A percentile compares a stretch with the other conserved stretches of the same genome.
These are phyloP conservation scores for Rhaphigaster nebulosa DNA, from an alignment of 2,888 invertebrate genomes.

Conservation along the genomic window DNA sequence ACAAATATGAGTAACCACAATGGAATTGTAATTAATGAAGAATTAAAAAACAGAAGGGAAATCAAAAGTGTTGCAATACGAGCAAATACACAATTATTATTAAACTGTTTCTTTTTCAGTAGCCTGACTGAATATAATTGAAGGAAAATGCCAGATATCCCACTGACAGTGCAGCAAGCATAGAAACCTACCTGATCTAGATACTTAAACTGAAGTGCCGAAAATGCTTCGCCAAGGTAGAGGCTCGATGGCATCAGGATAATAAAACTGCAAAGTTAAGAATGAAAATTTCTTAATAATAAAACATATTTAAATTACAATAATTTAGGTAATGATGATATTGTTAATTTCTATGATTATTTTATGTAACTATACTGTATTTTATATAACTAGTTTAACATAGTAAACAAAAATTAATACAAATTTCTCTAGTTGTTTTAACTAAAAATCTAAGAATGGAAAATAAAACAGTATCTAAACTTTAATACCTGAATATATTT, in stretches of 20 bases:
- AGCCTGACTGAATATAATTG: conserved; percentile 52
- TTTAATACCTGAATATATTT: conserved; percentile 58
- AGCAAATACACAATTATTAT: conserved; percentile 11
- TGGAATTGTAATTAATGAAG: conserved; percentile 38
- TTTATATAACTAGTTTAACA: too few relatives aligned
- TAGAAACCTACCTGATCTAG: conserved; percentile 55
- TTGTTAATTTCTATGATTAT: too few relatives aligned
- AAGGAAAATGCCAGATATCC: conserved; percentile 53
- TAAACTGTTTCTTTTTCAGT: conserved; percentile 11
- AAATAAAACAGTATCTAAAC: not conserved
- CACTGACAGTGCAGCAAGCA: conserved; percentile 51
- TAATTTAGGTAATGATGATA: too few relatives aligned
- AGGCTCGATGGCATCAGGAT: conserved; percentile 57
- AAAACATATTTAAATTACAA: not conserved
- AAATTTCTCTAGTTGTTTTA: too few relatives aligned
- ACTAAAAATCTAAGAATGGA: too few relatives aligned
- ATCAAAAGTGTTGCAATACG: conserved; percentile 44
- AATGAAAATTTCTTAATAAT: not conserved
- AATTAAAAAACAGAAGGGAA: conserved; percentile 55
- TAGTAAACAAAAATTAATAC: too few relatives aligned
- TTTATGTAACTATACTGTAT: too few relatives aligned
- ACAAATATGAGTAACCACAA: conserved; percentile 50
- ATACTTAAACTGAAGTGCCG: conserved; percentile 56
- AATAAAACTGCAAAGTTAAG: conserved; percentile 48
- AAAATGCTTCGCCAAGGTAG: conserved; percentile 59